Base-by-base conservation (phyloP, 2,113 vertebrate genomes). In the Limanda limanda region DNA sequence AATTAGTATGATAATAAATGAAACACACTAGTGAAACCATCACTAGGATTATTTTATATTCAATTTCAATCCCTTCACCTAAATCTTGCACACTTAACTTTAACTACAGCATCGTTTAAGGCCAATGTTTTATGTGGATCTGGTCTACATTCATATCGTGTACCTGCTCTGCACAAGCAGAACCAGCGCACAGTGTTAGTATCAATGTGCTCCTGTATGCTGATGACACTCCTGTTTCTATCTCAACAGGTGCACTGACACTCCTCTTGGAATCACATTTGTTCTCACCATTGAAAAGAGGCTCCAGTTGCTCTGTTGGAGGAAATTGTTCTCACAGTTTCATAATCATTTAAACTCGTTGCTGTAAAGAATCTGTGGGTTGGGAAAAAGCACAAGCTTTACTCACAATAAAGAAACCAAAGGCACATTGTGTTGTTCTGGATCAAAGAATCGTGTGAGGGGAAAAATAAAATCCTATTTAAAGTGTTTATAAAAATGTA, bases 331-430 rank as follows among this genome's bases (percentile, higher is more conserved):
- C 64, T 23, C 27, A 21, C 51, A 8, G 67, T 45, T 74, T 84
- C 69, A 27, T 73, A 47, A 75, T 80, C 71, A 64, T 55, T 78
- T 77, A 24, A 82, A 64, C 10, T 40, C 0, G 1, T 7, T 0
- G 52, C 42, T 57, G 63, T 52, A 70, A 71, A 59, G 37, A 71
- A 67, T 62, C 18, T 4, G 57, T 37, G 42, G 75, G 42, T 45
- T 55, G 14, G 17, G 17, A 21, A 15, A 75, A 74, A 52, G 48
- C 24, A 37, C 23, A 56, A 24, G 25, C 60, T 70, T 45, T 31
- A 60, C 5, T 23, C 13, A 57, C 4, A 15, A 21, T 35, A 21
- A 31, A 54, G 35, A 68, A 54, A 68, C 21, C 51, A 37, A 62
- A 74, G 13, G 17, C n/a, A n/a, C 11, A n/a, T 13, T 68, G 4